Evolutionary conservation across 2,888 invertebrate genomes (phyloP), one percentile per base, ranked within the genome.

Genomic region (Aspidiotus rigidus): DNA sequence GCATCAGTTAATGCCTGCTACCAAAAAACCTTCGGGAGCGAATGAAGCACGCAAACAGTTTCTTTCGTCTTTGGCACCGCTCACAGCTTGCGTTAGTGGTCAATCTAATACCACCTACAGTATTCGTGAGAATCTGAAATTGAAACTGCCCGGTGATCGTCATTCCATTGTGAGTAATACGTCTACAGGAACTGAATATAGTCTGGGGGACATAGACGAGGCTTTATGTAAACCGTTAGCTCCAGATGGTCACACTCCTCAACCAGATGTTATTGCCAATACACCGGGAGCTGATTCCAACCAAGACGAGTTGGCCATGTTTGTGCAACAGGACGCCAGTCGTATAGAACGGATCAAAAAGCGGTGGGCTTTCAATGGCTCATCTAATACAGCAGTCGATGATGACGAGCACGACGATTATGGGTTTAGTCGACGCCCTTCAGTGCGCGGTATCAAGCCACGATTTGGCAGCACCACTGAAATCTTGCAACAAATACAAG

Each of bases 381-480:
- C 7, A 78, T 77, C 62, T 80, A 81, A 75, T 82, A 82, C 70
- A n/a, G 72, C 71, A 7, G 71, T 72, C 44, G 74, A 74, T 16
- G 89, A 89, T 64, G 87, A 89, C 71, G 90, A 91, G 74, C 89
- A 90, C 74, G 91, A 92, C 74, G 92, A 93, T 76, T 92, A 93
- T 75, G 93, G 93, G 0, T 93, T 93, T 77, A 89, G 90, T 75
- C 84, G 90, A 53, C 82, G 93, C n/a, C 93, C 93, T 0, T 90
- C 90, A 0, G 93, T 93, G 1, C 84, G 91, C 1, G 92, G 93
- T 0, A 92, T 93, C 72, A 92, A 92, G 76, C 88, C 91, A n/a
- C 85, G 89, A 73, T 86, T 90, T 72, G 89, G 88, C 11, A 87
- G 90, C 0, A 86, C 86, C 7, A 88, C 86, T 72, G 90, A 90